Base-by-base conservation (phyloP, 2,797 vertebrate genomes). In the Tapera naevia region DNA sequence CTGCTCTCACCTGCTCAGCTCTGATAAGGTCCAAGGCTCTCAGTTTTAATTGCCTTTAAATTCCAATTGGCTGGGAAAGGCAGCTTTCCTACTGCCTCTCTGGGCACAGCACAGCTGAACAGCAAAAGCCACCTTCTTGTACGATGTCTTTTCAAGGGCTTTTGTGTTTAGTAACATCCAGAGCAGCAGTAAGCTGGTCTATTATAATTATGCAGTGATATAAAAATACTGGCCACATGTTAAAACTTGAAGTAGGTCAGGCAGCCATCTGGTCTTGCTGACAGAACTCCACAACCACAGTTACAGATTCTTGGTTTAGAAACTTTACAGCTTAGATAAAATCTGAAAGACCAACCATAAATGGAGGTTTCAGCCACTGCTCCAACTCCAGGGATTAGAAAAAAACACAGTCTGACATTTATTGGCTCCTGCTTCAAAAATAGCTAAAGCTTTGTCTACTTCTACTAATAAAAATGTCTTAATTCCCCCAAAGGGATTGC, bases 201-300 rank as follows among this genome's bases (percentile, higher is more conserved):
- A 19, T 16, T 13, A 4, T 69, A 75, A 80, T 71, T 35, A 33
- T 1, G 25, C 1, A 1, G 71, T 84, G 86, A 66, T 89, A 81
- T 5, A 21, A 76, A 86, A 84, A 30, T 51, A 62, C 0, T 71
- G 74, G 37, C 66, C 51, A 50, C 78, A 9, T 58, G 80, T 56
- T 78, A 50, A 78, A 91, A 80, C 54, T 15, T 39, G 14, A 90
- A 94, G 80, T 76, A 90, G 88, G 95, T 93, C 91, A 95, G 56
- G 73, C 91, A 91, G 80, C 95, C 91, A 91, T 76, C 94, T 94
- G 95, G 5, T 48, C 91, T 8, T 58, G 75, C 93, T 94, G 80
- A 60, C 62, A 82, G 35, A 46, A 11, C 71, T 74, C 53, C 25
- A 4, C 0, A 0, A 9, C 72, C 53, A 16, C 0, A 27, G 72